phyloP scores from a whole-genome alignment of 2,888 invertebrate genomes.

The Noctuana brunneofusca region DNA sequence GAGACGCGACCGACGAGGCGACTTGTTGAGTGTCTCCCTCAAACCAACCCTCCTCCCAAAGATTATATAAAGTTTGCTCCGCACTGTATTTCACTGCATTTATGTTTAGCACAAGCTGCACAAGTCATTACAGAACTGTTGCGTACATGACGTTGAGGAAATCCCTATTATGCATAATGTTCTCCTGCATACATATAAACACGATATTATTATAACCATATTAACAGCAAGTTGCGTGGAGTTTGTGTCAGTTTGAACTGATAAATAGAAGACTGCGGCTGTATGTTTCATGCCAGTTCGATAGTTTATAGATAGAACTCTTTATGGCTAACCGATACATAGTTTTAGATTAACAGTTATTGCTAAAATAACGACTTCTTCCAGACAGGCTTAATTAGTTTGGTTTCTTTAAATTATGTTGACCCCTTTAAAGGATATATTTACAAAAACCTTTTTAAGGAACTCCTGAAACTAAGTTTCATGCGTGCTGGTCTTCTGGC shows the following conservation, averaged over 20 bases:
- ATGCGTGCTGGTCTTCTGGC: too few species aligned
- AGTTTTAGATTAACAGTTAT: too few species aligned
- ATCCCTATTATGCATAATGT: not conserved
- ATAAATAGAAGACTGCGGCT: too few species aligned
- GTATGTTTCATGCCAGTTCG: too few species aligned
- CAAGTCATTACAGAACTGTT: slow-evolving; percentile 29
- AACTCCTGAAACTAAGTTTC: too few species aligned
- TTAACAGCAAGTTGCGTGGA: not conserved
- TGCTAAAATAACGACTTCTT: too few species aligned
- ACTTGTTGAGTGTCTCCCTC: slow-evolving; percentile 51
- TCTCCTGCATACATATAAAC: not conserved
- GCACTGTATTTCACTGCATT: slow-evolving; percentile 27
- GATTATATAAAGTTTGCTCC: slow-evolving; percentile 41
- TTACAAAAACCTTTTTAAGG: too few species aligned
- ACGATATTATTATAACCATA: not conserved
- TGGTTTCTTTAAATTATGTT: too few species aligned
- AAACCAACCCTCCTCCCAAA: slow-evolving; percentile 22
- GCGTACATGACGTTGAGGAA: slow-evolving; percentile 16
- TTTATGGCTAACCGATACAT: too few species aligned
- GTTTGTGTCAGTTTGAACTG: not conserved
- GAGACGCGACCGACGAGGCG: slow-evolving; percentile 41
- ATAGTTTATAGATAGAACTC: too few species aligned
- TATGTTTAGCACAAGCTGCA: slow-evolving; percentile 20
- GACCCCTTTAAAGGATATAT: too few species aligned
- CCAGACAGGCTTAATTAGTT: too few species aligned